Conservation (phyloP, 2,797 vertebrate species). For the Philypnodon macrostomus region DNA sequence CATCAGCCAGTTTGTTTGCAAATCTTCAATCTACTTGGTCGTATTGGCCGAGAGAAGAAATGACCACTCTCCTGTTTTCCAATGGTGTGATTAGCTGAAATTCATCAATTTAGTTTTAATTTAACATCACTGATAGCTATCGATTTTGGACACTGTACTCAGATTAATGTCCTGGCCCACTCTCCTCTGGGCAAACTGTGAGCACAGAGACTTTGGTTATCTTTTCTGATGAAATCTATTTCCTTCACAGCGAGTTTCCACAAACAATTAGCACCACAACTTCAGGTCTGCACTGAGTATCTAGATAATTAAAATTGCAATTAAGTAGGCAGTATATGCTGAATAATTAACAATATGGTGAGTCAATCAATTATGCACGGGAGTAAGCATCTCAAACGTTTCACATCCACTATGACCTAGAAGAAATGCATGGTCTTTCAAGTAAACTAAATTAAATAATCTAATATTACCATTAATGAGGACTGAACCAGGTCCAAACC, state of each 20-base stretch:
- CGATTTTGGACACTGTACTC: slow-evolving; percentile 80
- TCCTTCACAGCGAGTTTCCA: slow-evolving; percentile 35
- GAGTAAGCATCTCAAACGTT: too few relatives aligned
- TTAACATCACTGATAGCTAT: slow-evolving; percentile 89
- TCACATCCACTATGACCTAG: too few relatives aligned
- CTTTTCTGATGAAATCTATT: slow-evolving; percentile 62
- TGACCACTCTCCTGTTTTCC: slow-evolving; percentile 79
- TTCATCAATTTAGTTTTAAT: slow-evolving; percentile 85
- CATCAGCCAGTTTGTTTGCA: too few relatives aligned
- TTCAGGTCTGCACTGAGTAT: slow-evolving; percentile 13
- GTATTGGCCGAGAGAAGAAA: slow-evolving; percentile 75
- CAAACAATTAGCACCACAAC: slow-evolving; percentile 54
- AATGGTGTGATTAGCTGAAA: slow-evolving; percentile 80
- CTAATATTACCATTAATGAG: too few relatives aligned
- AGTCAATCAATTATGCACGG: slow-evolving; percentile 7
- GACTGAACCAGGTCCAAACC: too few relatives aligned
- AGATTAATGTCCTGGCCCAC: slow-evolving; percentile 64
- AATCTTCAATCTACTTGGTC: too few relatives aligned
- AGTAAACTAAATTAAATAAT: too few relatives aligned
- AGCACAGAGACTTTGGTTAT: slow-evolving; percentile 50
- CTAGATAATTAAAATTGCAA: slow-evolving; percentile 12
- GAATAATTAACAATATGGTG: slow-evolving; percentile 7
- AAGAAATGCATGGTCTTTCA: too few relatives aligned
- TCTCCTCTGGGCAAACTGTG: slow-evolving; percentile 56
- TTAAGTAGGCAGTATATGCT: slow-evolving; percentile 4